Evolutionary conservation across 2,797 vertebrate genomes (phyloP).

Genomic region (Margarornis squamiger): DNA sequence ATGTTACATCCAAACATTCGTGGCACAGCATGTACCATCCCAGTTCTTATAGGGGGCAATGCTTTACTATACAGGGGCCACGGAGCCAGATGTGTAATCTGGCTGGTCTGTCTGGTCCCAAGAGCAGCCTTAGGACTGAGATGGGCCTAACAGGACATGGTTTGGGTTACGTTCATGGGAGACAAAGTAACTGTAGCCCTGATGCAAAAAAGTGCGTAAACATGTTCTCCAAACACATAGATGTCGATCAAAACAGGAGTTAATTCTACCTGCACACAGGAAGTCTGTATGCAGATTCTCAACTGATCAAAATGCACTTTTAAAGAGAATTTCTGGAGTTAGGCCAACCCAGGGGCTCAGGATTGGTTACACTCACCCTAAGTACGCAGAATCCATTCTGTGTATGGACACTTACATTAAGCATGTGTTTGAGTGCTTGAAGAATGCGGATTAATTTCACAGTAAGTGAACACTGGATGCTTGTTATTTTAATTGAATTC

Average conservation of each 20-base stretch:
- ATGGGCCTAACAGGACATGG: background rate
- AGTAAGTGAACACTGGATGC: background rate
- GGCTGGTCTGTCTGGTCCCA: background rate
- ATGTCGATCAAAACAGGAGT: background rate
- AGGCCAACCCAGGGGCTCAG: accelerated
- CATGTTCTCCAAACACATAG: background rate
- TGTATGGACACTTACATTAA: background rate
- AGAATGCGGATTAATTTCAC: background rate
- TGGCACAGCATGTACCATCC: accelerated
- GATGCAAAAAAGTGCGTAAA: background rate
- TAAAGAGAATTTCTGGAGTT: background rate
- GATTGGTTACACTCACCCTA: background rate
- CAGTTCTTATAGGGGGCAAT: background rate
- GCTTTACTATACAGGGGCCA: accelerated
- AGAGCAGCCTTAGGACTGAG: background rate
- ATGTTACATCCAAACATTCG: background rate
- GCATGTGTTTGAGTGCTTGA: background rate
- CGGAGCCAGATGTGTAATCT: background rate
- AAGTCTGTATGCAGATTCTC: background rate
- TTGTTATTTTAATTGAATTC: slow-evolving; percentile 42
- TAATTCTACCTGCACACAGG: background rate
- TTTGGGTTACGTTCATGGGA: background rate
- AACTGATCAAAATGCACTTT: background rate
- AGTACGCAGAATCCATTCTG: background rate
- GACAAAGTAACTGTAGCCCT: background rate